Evolutionary conservation across 2,113 vertebrate genomes (phyloP).

Genomic region (Ploceus nigricollis): DNA sequence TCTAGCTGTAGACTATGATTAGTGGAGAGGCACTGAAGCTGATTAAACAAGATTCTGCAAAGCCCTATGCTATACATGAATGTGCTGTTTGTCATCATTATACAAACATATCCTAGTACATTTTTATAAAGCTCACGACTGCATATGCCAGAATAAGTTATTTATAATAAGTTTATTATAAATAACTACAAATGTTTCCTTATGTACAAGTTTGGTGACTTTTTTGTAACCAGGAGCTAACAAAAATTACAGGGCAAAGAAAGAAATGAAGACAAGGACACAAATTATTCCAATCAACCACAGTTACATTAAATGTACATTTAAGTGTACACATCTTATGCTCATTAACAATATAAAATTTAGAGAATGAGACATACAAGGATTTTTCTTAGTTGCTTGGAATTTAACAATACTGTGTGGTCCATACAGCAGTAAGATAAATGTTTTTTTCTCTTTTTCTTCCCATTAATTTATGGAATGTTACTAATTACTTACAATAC

Average conservation of each 20-base stretch:
- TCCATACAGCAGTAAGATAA: not conserved
- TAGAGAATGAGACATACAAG: not conserved
- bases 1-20: not conserved
- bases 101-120: not conserved
- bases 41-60: not conserved
- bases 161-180: no score
- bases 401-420: not conserved
- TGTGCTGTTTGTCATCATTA: not conserved
- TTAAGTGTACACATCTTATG: not conserved
- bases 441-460: not conserved
- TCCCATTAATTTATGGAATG: not conserved
- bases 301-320: not conserved
- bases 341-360: not conserved
- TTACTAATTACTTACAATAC: slow-evolving; percentile 83
- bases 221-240: not conserved
- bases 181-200: not conserved
- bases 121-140: not conserved
- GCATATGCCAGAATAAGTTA: not conserved
- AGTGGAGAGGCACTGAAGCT: not conserved
- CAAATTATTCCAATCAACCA: not conserved
- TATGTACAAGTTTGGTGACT: not conserved
- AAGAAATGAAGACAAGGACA: not conserved
- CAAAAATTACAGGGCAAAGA: not conserved
- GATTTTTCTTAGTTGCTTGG: not conserved
- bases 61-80: not conserved